Conservation (phyloP, 2,888 invertebrate genomes). For the Clunio marinus region DNA sequence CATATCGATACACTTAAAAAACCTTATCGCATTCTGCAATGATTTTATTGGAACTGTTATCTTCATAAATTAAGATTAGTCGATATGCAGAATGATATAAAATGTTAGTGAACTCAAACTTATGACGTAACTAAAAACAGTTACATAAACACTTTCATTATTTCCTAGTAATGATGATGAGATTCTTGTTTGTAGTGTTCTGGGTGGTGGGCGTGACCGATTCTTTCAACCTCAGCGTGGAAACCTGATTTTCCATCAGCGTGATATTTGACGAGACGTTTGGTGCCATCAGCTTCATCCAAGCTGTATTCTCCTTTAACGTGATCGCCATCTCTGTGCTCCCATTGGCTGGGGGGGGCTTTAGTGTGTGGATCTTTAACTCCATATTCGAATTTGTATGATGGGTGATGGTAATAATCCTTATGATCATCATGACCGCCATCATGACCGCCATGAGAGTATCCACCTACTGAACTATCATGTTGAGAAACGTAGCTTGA, state of each 20-base stretch:
- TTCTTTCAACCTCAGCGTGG: conserved; percentile 53
- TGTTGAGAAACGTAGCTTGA: conserved; percentile 27
- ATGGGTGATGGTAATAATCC: conserved; percentile 45
- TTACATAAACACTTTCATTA: too few species aligned
- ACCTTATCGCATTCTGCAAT: too few species aligned
- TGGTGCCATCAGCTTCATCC: conserved; percentile 53
- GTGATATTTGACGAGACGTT: conserved; percentile 53
- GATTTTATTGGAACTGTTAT: too few species aligned
- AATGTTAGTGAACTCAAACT: too few species aligned
- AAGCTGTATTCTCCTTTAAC: conserved; percentile 52
- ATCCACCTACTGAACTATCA: neutral
- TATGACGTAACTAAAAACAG: too few species aligned
- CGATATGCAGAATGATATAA: too few species aligned
- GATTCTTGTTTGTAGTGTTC: neutral
- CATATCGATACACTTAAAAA: too few species aligned
- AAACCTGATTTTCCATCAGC: conserved; percentile 54
- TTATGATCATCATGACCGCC: neutral
- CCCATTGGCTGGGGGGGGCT: conserved; percentile 53
- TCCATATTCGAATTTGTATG: conserved; percentile 53
- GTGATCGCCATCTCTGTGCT: conserved; percentile 54
- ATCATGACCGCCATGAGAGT: neutral
- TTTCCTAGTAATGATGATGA: neutral
- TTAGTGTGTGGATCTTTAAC: conserved; percentile 54
- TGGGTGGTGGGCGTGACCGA: conserved; percentile 47
- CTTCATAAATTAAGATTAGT: too few species aligned